Percentiles rank a stretch among this genome's conserved stretches.
Conservation (phyloP, 2,888 invertebrate genomes). For the Chrysina gloriosa region DNA sequence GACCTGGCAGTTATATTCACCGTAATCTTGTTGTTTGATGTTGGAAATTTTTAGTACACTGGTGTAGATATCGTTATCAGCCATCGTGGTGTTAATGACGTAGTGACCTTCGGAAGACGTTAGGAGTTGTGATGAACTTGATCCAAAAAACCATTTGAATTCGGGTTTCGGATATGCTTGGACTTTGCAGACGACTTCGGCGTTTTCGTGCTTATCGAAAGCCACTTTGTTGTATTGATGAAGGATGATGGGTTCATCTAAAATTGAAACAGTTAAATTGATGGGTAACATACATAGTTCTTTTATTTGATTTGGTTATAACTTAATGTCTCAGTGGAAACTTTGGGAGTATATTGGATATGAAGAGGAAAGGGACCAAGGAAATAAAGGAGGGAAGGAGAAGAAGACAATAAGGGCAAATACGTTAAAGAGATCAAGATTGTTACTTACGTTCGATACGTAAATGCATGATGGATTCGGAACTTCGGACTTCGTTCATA, state of each 20-base stretch:
- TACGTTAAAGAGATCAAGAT: background rate
- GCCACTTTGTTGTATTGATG: constrained; percentile 91
- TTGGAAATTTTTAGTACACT: constrained; percentile 80
- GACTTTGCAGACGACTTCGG: constrained; percentile 88
- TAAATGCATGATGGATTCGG: constrained; percentile 90
- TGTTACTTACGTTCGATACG: constrained; percentile 85
- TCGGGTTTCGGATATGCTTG: constrained; percentile 93
- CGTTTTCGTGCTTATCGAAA: constrained; percentile 84
- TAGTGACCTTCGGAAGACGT: constrained; percentile 88
- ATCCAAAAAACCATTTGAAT: constrained; percentile 90
- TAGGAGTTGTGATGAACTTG: constrained; percentile 78
- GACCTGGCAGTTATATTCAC: constrained; percentile 90
- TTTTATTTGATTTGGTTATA: no score
- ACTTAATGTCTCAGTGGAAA: no score
- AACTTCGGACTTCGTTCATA: constrained; percentile 88
- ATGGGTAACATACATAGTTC: no score
- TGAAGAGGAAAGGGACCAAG: no score
- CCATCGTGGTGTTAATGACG: constrained; percentile 83
- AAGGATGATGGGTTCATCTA: constrained; percentile 87
- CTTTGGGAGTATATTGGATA: no score
- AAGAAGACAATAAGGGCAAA: no score
- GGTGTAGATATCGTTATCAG: constrained; percentile 87
- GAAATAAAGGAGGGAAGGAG: no score
- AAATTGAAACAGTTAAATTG: constrained; percentile 45
- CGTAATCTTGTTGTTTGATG: constrained; percentile 86